Evolutionary conservation across 1,140 invertebrate species (phyloP), one percentile per base, ranked within the genome.

Genomic region (Maconellicoccus hirsutus): DNA sequence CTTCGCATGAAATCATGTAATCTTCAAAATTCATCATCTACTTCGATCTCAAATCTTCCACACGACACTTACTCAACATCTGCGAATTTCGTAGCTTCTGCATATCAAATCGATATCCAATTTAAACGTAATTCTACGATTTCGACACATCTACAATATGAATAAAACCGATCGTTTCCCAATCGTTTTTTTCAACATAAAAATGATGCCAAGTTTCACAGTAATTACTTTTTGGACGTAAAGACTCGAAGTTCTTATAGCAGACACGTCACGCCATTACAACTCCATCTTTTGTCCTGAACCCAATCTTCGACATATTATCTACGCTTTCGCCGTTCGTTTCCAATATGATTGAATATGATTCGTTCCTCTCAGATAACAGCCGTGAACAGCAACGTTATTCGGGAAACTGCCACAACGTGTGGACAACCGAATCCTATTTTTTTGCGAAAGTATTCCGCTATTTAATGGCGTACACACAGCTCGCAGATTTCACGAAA

Each of bases 181-280:
- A 66, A 66, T 25, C 10, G 61, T 22, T 66, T 66, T 66, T 66
- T 22, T 23, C 25, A 16, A 59, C 4, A 23, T 8, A 14, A 66
- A 66, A 66, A 66, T 66, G 61, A 66, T 66, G 61, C 61, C 61
- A 66, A 26, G 61, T 66, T 66, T 66, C 61, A 66, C 61, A 66
- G 61, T 26, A 66, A 66, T 66, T 66, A 66, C 22, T 66, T 19
- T n/a, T 52, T 19, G 42, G 42, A 52, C 42, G n/a, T 14, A 8
- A 3, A 52, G 42, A 52, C 42, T 16, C 6, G 12, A 3, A 14
- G 42, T 52, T 52, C 61, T 66, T 26, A 25, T 26, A 8, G 61
- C 22, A 66, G 61, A 66, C 61, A 66, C 61, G 61, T 66, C 61
- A 66, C 61, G 25, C 61, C 61, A 19, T 23, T 66, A 66, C 61